phyloP scores from a whole-genome alignment of 1,140 invertebrate species.

The Chionoecetes opilio region DNA sequence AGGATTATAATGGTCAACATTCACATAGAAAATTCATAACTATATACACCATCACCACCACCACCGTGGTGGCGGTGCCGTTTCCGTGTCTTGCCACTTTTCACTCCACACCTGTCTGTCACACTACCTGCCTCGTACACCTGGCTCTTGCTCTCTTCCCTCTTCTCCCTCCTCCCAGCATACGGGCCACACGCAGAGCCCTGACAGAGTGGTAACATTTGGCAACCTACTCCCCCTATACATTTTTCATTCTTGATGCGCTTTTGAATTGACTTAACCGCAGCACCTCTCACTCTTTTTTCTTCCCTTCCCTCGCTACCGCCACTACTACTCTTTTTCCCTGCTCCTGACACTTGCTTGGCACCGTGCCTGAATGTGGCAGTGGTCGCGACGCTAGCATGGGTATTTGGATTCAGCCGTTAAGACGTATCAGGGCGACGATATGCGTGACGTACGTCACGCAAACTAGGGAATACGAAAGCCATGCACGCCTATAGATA shows the following conservation, averaged over 20 bases:
- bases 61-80: no score
- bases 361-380: background rate
- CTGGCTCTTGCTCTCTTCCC: background rate
- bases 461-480: background rate
- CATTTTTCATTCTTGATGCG: background rate
- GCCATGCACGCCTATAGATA: background rate
- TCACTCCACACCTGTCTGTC: background rate
- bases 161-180: background rate
- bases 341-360: conserved; percentile 16
- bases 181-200: background rate
- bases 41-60: no score
- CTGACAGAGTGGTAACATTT: background rate
- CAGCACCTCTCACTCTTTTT: background rate
- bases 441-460: background rate
- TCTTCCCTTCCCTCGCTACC: background rate
- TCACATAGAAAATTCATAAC: no score
- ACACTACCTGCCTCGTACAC: background rate
- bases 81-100: no score
- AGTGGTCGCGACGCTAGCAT: no score
- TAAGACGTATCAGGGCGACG: no score
- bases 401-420: no score
- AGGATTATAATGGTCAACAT: no score
- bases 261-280: background rate
- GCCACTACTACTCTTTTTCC: background rate
- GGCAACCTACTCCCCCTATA: background rate